Evolutionary conservation across 53 echinoderm and acorn worm species (phyloP).

Genomic region (Apostichopus leukothele): DNA sequence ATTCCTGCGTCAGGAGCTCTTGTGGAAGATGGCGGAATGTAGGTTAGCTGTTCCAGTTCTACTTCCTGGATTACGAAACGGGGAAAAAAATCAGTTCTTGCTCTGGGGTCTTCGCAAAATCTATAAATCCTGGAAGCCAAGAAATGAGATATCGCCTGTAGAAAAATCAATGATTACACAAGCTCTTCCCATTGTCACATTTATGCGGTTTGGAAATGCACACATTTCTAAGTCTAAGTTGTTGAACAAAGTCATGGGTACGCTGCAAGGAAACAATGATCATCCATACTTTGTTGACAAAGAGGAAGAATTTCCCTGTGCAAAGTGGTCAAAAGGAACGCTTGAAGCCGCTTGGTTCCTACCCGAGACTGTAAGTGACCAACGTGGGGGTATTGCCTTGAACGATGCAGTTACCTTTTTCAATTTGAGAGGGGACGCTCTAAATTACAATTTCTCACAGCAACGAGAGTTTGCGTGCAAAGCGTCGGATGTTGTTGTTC

Average conservation of each 20-base stretch:
- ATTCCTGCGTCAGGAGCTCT: constrained; percentile 3
- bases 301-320: constrained; percentile 12
- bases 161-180: constrained; percentile 19
- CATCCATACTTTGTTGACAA: constrained; percentile 39
- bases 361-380: not conserved
- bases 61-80: not conserved
- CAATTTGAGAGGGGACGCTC: constrained; percentile 31
- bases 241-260: constrained; percentile 29
- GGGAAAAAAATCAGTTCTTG: not conserved
- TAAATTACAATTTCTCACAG: not conserved
- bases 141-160: not conserved
- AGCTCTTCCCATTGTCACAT: not conserved
- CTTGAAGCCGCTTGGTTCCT: constrained; percentile 31
- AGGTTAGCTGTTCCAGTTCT: constrained; percentile 30
- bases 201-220: not conserved
- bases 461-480: constrained; percentile 1
- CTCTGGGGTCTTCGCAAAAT: constrained; percentile 37
- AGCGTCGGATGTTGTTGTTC: constrained; percentile 22
- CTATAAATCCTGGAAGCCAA: constrained; percentile 23
- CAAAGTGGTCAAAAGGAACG: constrained; percentile 18
- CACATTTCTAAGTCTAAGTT: constrained; percentile 11
- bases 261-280: constrained; percentile 34
- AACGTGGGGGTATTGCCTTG: not conserved
- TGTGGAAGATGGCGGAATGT: constrained; percentile 44
- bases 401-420: constrained; percentile 34